phyloP scores from a whole-genome alignment of 2,113 vertebrate species.

The Tupaia tana region DNA sequence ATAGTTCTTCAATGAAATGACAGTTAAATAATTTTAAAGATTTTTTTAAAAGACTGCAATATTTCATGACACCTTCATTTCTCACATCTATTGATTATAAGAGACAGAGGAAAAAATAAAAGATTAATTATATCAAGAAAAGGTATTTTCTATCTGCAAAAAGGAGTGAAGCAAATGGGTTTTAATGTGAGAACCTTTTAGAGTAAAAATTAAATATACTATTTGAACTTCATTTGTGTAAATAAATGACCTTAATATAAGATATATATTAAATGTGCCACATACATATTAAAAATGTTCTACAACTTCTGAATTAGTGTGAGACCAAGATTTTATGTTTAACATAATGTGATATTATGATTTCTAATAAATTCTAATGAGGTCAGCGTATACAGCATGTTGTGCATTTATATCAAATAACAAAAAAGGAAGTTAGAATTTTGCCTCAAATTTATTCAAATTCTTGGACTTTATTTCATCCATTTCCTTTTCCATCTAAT shows the following conservation, averaged over 20 bases:
- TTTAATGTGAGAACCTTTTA: background rate
- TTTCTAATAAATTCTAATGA: conserved; percentile 42
- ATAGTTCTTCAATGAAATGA: background rate
- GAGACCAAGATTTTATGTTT: background rate
- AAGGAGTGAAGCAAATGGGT: background rate
- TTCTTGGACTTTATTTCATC: conserved; percentile 46
- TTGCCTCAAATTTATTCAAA: background rate
- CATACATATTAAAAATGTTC: background rate
- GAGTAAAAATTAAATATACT: conserved; percentile 64
- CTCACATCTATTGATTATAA: conserved; percentile 29
- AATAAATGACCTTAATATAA: background rate
- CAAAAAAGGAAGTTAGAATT: background rate
- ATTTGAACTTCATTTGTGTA: conserved; percentile 25
- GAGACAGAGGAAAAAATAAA: background rate
- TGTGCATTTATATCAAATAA: background rate
- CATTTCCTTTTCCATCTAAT: conserved; percentile 47
- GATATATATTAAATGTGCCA: background rate
- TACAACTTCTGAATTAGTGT: background rate
- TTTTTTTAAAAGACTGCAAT: conserved; percentile 19
- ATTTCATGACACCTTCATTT: background rate
- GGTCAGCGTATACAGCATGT: background rate
- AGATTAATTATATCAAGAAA: conserved; percentile 5
- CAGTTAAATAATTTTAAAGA: conserved; percentile 2
- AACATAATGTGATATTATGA: background rate
- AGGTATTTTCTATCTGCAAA: background rate